These are phyloP conservation scores for Ammospiza nelsoni DNA, from an alignment of 2,113 vertebrate species.

Conservation along the genomic window DNA sequence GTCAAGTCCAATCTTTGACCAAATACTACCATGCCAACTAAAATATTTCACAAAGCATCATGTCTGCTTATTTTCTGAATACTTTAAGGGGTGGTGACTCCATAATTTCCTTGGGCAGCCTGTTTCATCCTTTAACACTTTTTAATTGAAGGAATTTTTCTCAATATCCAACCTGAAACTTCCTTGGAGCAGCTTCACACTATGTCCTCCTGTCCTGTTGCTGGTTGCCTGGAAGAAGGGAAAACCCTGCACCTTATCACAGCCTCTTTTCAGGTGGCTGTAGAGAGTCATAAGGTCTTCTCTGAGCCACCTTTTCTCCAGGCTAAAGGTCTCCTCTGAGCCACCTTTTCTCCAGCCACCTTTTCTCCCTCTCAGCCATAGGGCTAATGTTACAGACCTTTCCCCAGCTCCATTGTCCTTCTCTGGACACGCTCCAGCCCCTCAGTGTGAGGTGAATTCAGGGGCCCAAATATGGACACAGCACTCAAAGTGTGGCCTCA, in stretches of 20 bases:
- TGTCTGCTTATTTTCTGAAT: not conserved
- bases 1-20: not conserved
- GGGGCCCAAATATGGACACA: not conserved
- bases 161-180: not conserved
- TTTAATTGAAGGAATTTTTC: not conserved
- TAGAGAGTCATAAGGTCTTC: not conserved
- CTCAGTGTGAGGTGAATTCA: not conserved
- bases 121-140: not conserved
- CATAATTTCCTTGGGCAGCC: not conserved
- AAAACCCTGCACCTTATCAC: too few relatives aligned
- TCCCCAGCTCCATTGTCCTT: not conserved
- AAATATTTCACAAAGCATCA: not conserved
- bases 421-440: accelerated
- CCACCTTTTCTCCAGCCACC: not conserved
- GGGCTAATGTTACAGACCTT: not conserved
- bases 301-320: not conserved
- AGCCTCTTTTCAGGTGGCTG: not conserved
- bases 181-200: not conserved
- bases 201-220: not conserved
- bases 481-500: accelerated
- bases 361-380: not conserved
- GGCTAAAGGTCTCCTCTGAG: not conserved
- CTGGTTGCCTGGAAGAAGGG: not conserved
- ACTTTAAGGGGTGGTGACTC: not conserved
- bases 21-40: not conserved